These are phyloP conservation scores for Bruchidius siliquastri DNA, from an alignment of 2,888 invertebrate species.

Conservation along the genomic window DNA sequence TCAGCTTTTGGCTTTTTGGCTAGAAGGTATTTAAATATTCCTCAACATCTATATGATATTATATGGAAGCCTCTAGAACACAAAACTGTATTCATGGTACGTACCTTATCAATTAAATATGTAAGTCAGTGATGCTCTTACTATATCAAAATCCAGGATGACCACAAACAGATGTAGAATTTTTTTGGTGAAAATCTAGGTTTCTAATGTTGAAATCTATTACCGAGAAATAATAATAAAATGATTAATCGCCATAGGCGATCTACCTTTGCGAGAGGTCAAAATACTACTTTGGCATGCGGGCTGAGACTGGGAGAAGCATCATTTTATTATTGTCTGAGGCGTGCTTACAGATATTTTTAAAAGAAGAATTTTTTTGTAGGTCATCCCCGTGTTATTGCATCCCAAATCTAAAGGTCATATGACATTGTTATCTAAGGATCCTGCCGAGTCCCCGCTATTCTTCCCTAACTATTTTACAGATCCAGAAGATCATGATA, in stretches of 20 bases:
- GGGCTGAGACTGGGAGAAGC: no score
- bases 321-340: no score
- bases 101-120: neutral
- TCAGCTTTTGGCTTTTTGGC: slow-evolving; percentile 35
- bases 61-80: neutral
- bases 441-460: neutral
- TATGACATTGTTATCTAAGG: neutral
- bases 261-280: no score
- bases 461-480: neutral
- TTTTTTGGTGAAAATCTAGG: no score
- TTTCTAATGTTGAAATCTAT: no score
- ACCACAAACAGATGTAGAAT: no score
- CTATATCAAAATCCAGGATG: no score
- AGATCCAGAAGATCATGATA: neutral
- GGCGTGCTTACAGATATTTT: no score
- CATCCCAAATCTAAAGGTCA: neutral
- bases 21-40: slow-evolving; percentile 50
- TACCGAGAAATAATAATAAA: no score
- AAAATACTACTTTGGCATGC: no score
- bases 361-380: neutral
- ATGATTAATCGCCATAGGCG: no score
- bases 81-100: neutral
- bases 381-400: neutral
- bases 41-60: slow-evolving; percentile 39
- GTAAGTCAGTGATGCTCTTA: no score